These are phyloP conservation scores for Oceanites oceanicus DNA, from an alignment of 2,113 vertebrate species.

Conservation along the genomic window DNA sequence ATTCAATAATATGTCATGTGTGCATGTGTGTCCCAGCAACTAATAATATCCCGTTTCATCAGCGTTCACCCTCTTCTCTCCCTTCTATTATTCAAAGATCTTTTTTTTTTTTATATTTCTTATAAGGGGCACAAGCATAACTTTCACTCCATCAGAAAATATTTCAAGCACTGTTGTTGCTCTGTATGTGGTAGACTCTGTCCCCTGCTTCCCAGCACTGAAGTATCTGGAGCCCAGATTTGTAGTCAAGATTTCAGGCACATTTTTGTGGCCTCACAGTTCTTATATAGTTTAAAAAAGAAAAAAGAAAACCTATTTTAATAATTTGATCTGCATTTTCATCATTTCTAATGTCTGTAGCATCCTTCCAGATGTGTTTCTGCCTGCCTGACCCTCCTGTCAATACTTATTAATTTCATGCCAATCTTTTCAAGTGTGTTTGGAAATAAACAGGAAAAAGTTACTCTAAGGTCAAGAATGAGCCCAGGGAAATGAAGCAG, in stretches of 20 bases:
- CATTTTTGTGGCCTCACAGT: conserved; percentile 7
- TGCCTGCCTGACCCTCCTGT: conserved; percentile 46
- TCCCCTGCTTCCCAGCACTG: background rate
- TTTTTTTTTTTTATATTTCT: background rate
- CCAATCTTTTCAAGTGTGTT: conserved; percentile 35
- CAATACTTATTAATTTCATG: conserved; percentile 65
- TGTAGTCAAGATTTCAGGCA: background rate
- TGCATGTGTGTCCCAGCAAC: background rate
- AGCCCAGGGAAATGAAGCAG: background rate
- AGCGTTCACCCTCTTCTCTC: background rate
- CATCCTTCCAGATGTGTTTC: conserved; percentile 46
- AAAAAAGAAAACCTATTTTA: background rate
- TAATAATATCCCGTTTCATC: background rate
- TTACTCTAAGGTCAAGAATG: conserved; percentile 50
- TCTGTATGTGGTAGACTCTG: background rate
- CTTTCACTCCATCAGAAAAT: background rate
- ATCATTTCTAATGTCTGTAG: background rate
- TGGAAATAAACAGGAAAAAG: conserved; percentile 60
- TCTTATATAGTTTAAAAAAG: background rate
- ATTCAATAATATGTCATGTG: background rate
- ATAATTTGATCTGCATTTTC: conserved; percentile 28
- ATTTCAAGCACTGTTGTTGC: background rate
- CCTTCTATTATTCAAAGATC: background rate
- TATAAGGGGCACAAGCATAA: background rate
- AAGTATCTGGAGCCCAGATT: conserved; percentile 35